Conservation (phyloP, 2,797 vertebrate species). For the Melanotaenia maccullochi region DNA sequence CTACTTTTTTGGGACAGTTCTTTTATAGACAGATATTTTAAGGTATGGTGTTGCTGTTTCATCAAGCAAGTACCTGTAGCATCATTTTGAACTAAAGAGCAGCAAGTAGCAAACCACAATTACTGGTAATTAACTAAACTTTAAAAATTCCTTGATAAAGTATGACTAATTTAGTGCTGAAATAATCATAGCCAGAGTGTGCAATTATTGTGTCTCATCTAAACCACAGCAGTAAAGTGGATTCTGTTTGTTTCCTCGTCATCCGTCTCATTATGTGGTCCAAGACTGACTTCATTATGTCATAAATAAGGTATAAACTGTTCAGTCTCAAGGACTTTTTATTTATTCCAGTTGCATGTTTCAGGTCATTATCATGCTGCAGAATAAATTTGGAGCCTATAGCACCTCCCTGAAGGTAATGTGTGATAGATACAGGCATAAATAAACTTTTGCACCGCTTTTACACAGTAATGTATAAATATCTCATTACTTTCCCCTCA, state of each 20-base stretch:
- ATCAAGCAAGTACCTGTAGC: conserved; percentile 3
- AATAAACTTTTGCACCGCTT: too few relatives aligned
- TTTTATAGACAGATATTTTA: not conserved
- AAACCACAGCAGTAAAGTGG: not conserved
- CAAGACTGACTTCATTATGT: conserved; percentile 4
- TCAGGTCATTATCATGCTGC: not conserved
- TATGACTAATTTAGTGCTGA: not conserved
- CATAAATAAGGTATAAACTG: conserved; percentile 8
- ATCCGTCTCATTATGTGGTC: conserved; percentile 6
- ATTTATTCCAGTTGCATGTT: not conserved
- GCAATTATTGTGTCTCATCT: conserved; percentile 13
- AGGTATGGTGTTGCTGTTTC: not conserved
- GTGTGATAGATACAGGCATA: too few relatives aligned
- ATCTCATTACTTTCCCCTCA: too few relatives aligned
- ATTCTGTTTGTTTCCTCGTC: conserved; percentile 3
- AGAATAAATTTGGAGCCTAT: not conserved
- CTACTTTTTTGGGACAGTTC: conserved; percentile 9
- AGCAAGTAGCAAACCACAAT: too few relatives aligned
- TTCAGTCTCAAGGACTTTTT: conserved; percentile 4
- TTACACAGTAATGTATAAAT: too few relatives aligned
- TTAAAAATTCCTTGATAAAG: conserved; percentile 1
- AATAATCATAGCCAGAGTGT: not conserved
- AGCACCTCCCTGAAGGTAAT: too few relatives aligned
- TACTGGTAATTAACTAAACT: not conserved
- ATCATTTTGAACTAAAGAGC: not conserved